Conservation (phyloP, 2,797 vertebrate species). For the Chrosomus eos region DNA sequence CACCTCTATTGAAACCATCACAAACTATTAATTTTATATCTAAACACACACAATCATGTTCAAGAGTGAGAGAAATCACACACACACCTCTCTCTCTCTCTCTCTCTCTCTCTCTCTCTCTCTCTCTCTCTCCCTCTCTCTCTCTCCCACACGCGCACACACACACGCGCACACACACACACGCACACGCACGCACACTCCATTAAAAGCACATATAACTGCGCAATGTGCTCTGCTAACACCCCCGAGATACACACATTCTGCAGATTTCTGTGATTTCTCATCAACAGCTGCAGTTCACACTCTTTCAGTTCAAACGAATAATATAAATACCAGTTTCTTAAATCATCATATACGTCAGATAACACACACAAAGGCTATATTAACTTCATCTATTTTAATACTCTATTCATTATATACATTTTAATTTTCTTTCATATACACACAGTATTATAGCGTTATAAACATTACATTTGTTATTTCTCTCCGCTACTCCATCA, state of each 20-base stretch:
- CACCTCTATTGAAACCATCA: background rate
- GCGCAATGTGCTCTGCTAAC: slow-evolving; percentile 6
- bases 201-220: background rate
- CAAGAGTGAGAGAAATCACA: no score
- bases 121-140: background rate
- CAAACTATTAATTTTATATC: background rate
- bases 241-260: background rate
- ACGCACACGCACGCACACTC: no score
- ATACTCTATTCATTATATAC: background rate
- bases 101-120: background rate
- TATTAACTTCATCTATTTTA: background rate
- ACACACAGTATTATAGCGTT: background rate
- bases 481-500: background rate
- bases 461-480: background rate
- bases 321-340: background rate
- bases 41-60: background rate
- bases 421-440: no score
- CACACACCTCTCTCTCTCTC: background rate
- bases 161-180: background rate
- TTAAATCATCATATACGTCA: background rate
- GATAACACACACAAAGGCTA: background rate
- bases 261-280: background rate
- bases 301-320: background rate
- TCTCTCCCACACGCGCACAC: background rate
- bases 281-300: background rate